phyloP scores from a whole-genome alignment of 2,797 vertebrate species.

The Enteromius anoplus region DNA sequence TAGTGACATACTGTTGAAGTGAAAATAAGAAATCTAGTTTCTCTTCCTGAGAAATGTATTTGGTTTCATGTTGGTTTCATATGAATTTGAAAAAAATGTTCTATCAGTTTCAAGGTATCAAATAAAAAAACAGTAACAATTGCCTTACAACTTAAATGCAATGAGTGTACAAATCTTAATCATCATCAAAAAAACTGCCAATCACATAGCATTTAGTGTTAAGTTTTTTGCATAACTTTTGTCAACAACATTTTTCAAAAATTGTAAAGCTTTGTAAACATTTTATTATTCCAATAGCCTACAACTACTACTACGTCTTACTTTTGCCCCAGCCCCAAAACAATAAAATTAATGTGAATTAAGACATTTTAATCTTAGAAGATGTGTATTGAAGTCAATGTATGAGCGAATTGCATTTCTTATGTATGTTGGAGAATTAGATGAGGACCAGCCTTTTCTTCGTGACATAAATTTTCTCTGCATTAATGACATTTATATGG shows the following conservation, averaged over 20 bases:
- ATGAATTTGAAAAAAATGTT: not conserved
- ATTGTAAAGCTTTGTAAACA: not conserved
- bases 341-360: not conserved
- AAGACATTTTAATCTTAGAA: not conserved
- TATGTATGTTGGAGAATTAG: not conserved
- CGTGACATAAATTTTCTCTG: not conserved
- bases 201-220: not conserved
- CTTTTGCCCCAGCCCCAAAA: not conserved
- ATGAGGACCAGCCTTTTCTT: not conserved
- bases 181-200: not conserved
- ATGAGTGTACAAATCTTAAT: not conserved
- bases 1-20: not conserved
- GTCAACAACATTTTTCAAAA: not conserved
- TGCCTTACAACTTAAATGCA: not conserved
- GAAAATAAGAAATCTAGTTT: not conserved
- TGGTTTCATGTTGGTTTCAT: not conserved
- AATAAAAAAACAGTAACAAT: not conserved
- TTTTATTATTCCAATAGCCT: not conserved
- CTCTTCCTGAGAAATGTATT: not conserved
- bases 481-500: not conserved
- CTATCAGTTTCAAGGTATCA: not conserved
- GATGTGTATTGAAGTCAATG: not conserved
- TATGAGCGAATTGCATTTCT: not conserved
- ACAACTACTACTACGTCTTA: not conserved
- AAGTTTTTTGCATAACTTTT: not conserved